Conservation (phyloP, 1,140 invertebrate species). For the Trichogramma pretiosum region DNA sequence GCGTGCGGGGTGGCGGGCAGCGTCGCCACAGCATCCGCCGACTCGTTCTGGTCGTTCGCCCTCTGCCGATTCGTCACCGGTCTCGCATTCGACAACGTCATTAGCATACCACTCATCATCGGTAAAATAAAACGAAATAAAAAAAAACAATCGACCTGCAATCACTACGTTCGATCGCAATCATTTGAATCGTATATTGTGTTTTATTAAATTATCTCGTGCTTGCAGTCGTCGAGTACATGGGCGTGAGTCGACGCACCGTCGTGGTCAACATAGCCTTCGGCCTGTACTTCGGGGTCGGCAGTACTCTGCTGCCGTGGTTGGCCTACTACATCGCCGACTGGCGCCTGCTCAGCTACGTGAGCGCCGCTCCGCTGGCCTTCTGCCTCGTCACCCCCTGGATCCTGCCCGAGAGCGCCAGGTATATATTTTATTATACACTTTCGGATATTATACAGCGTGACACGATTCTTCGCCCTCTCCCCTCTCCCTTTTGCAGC, state of each 20-base stretch:
- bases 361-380: conserved; percentile 31
- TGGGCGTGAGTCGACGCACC: conserved; percentile 35
- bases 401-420: conserved; percentile 41
- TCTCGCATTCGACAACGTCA: conserved; percentile 40
- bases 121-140: conserved; percentile 27
- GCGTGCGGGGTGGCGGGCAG: conserved; percentile 28
- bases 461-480: background rate
- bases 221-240: conserved; percentile 37
- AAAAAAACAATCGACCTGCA: background rate
- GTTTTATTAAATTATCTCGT: background rate
- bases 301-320: conserved; percentile 39
- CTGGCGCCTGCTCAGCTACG: conserved; percentile 36
- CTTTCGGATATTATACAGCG: no score
- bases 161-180: no score
- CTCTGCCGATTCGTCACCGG: conserved; percentile 39
- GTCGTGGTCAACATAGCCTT: conserved; percentile 40
- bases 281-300: conserved; percentile 36
- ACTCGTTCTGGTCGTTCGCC: conserved; percentile 35
- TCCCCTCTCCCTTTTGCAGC: background rate
- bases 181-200: no score
- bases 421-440: conserved; percentile 27
- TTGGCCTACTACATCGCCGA: conserved; percentile 38
- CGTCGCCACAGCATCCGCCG: conserved; percentile 32
- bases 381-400: conserved; percentile 37
- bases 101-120: conserved; percentile 40